These are phyloP conservation scores for Siderastrea siderea DNA, from an alignment of 92 coral and sea anemone genomes.

Conservation along the genomic window DNA sequence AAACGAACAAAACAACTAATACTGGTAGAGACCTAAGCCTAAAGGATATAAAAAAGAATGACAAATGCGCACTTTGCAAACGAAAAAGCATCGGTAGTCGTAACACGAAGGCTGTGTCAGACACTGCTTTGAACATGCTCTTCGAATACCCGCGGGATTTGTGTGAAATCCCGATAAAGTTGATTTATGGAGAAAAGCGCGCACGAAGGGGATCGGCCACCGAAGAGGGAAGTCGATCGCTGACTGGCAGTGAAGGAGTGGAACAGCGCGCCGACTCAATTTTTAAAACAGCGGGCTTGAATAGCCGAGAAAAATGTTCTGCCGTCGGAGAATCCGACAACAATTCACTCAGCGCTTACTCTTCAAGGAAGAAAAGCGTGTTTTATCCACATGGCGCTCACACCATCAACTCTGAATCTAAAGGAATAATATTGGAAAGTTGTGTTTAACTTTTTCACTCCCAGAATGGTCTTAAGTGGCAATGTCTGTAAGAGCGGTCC, in stretches of 20 bases:
- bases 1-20: neutral
- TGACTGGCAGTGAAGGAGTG: neutral
- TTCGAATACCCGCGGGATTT: neutral
- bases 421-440: constrained; percentile 5
- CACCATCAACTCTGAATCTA: neutral
- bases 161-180: neutral
- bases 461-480: no score
- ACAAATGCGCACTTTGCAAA: neutral
- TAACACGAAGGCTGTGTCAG: constrained; percentile 17
- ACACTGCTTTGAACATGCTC: constrained; percentile 3
- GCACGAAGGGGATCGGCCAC: neutral
- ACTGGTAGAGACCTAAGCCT: no score
- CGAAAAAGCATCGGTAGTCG: neutral
- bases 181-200: neutral
- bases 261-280: neutral
- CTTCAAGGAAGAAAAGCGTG: neutral
- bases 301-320: neutral
- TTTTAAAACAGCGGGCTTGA: neutral
- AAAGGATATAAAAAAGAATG: neutral
- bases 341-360: no score
- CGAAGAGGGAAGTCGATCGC: neutral
- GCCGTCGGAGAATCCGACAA: neutral
- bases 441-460: neutral
- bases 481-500: no score
- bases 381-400: neutral